Base-by-base conservation (phyloP, 2,113 vertebrate genomes). In the Pedetes capensis region DNA sequence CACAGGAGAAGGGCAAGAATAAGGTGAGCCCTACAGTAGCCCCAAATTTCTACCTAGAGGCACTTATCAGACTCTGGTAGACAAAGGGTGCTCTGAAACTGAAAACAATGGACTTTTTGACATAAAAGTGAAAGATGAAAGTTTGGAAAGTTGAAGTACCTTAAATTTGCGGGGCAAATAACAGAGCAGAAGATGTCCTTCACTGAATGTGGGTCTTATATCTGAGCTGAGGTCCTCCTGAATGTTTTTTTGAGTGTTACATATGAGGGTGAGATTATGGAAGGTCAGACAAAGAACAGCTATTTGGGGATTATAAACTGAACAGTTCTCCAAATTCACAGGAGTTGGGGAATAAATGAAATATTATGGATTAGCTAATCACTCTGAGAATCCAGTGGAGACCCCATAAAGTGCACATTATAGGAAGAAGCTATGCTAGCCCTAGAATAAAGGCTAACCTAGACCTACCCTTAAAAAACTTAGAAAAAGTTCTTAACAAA, bases 401-500 rank as follows among this genome's bases (percentile, higher is more conserved):
- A 91, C 29, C 47, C 27, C 29, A 85, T 37, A 85, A 87, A 53
- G 83, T 61, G 17, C 18, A 44, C 63, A 55, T 59, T 53, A 47
- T 49, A 79, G 34, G 49, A 82, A 13, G 42, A 86, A 86, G 17
- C 51, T 74, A 42, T 74, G n/a, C 14, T 63, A 57, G 10, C 11
- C 74, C 51, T 93, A 47, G 27, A 84, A 91, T 72, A 92, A 94
- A 93, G 57, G 29, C 5, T 96, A 95, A 79, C 68, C 16, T 89
- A 72, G 7, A 66, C 10, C 57, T 27, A 74, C 83, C 42, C 37
- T 92, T 61, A 47, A 27, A 87, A 83, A 82, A 17, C 47, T 91
- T 72, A 86, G 74, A 66, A 78, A 82, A 93, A 64, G 71, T 4
- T 59, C 42, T 92, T 39, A 61, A 34, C 6, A 49, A 72, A 85